phyloP scores from a whole-genome alignment of 2,113 vertebrate species.

The Oplegnathus fasciatus region DNA sequence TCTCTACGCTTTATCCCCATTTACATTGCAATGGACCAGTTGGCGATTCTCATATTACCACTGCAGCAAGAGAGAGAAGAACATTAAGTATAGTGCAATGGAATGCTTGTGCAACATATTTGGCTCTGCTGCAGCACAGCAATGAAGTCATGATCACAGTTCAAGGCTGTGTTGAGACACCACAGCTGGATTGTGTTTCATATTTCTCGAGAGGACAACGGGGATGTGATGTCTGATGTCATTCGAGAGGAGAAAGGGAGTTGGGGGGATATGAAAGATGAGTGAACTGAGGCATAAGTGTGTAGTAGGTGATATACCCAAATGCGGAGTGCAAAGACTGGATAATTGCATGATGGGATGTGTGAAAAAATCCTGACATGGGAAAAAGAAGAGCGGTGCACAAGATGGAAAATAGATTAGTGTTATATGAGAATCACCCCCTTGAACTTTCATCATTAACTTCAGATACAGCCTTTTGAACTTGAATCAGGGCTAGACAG shows the following conservation, averaged over 20 bases:
- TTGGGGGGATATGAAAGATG: background rate
- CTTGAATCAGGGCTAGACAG: background rate
- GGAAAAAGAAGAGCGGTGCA: background rate
- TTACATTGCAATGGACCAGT: slow-evolving; percentile 9
- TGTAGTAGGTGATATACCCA: slow-evolving; percentile 14
- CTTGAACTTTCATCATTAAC: slow-evolving; percentile 40
- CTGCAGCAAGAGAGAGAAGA: background rate
- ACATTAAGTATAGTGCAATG: background rate
- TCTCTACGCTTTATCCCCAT: slow-evolving; percentile 25
- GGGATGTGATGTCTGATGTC: slow-evolving; percentile 45
- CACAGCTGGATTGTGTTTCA: slow-evolving; percentile 59
- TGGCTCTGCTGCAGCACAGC: slow-evolving; percentile 17
- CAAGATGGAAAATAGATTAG: slow-evolving; percentile 47
- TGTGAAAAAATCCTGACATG: slow-evolving; percentile 28
- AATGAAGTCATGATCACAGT: slow-evolving; percentile 42
- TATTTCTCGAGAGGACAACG: slow-evolving; percentile 29
- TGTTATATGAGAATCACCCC: slow-evolving; percentile 17
- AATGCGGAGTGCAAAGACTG: slow-evolving; percentile 17
- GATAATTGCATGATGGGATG: slow-evolving; percentile 39
- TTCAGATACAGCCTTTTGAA: slow-evolving; percentile 41
- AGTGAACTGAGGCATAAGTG: slow-evolving; percentile 18
- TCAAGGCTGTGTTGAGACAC: slow-evolving; percentile 57
- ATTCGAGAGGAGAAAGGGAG: slow-evolving; percentile 24
- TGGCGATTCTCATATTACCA: slow-evolving; percentile 20
- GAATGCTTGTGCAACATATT: slow-evolving; percentile 45